Percentiles rank a stretch among this genome's conserved stretches.
phyloP scores from a whole-genome alignment of 2,113 vertebrate species.

The Crotalus tigris region DNA sequence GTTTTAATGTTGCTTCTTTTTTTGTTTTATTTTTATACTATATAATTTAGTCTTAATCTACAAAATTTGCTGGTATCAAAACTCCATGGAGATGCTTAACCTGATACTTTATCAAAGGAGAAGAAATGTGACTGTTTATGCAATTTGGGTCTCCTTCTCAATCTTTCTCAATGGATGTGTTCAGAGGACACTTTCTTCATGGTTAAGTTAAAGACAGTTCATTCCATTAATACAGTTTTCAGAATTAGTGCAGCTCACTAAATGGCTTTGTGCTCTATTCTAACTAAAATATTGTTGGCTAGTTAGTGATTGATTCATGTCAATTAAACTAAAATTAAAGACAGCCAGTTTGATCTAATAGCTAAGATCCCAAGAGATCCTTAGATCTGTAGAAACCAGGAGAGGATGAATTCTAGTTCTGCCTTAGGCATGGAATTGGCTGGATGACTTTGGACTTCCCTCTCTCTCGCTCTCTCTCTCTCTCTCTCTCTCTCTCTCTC shows the following conservation, averaged over 20 bases:
- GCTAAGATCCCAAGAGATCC: neutral
- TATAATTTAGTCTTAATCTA: neutral
- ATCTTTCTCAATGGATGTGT: neutral
- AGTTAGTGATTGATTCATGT: neutral
- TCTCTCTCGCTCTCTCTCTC: neutral
- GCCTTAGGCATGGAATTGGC: neutral
- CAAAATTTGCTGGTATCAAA: neutral
- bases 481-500: neutral
- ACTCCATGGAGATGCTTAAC: neutral
- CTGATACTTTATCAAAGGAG: neutral
- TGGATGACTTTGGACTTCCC: neutral
- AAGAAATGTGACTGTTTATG: neutral
- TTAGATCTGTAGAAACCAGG: neutral
- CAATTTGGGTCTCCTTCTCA: neutral
- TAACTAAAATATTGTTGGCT: neutral
- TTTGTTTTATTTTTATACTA: neutral
- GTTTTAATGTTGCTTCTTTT: neutral
- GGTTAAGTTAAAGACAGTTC: neutral
- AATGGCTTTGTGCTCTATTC: neutral
- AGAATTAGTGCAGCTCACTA: neutral
- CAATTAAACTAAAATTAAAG: neutral
- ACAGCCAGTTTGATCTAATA: neutral
- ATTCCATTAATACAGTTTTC: neutral
- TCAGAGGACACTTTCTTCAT: neutral
- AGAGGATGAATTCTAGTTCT: neutral